These are phyloP conservation scores for Drosophila busckii DNA, from an alignment of 1,140 invertebrate genomes.

Conservation along the genomic window DNA sequence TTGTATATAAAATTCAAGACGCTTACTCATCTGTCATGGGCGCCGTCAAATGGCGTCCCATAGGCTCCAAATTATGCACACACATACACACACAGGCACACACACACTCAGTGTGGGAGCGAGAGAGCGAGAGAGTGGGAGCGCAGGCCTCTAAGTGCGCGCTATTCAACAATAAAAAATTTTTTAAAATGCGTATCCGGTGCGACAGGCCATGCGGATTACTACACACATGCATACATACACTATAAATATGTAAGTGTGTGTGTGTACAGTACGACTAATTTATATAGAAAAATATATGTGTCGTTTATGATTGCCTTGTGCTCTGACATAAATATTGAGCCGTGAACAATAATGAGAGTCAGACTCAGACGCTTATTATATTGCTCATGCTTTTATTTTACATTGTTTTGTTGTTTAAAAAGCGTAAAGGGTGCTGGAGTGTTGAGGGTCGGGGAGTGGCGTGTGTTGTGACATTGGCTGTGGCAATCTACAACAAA, in stretches of 20 bases:
- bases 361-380: constrained; percentile 7
- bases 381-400: constrained; percentile 21
- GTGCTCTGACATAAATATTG: constrained; percentile 31
- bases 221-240: no score
- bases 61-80: constrained; percentile 18
- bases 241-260: no score
- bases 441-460: not conserved
- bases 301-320: constrained; percentile 17
- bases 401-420: constrained; percentile 33
- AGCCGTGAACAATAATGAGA: not conserved
- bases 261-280: constrained; percentile 31
- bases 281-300: constrained; percentile 35
- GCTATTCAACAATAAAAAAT: constrained; percentile 32
- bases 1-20: not conserved
- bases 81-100: constrained; percentile 1
- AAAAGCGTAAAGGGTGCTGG: constrained; percentile 23
- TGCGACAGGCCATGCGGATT: constrained; percentile 28
- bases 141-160: no score
- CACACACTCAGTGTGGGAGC: constrained; percentile 5
- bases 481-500: no score
- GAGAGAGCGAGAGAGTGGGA: no score
- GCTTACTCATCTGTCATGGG: constrained; percentile 26
- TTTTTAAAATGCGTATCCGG: constrained; percentile 47
- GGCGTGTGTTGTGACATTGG: not conserved
- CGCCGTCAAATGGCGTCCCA: constrained; percentile 6